These are phyloP conservation scores for Apodemus sylvaticus DNA, from an alignment of 2,113 vertebrate species.

Conservation along the genomic window DNA sequence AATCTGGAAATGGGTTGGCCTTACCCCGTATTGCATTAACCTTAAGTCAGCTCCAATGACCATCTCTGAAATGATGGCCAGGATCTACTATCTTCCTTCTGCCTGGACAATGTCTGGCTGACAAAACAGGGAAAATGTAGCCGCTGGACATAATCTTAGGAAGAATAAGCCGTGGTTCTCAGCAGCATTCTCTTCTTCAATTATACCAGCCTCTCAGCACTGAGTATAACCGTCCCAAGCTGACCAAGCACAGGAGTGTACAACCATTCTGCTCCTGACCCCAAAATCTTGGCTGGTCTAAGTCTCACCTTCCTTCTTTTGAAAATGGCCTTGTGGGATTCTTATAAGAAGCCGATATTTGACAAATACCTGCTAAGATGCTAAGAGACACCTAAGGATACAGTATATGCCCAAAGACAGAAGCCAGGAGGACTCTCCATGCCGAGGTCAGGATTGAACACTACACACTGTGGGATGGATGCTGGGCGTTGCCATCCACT, in stretches of 20 bases:
- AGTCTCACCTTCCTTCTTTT: neutral
- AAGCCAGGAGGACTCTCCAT: neutral
- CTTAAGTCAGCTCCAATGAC: neutral
- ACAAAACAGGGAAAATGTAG: neutral
- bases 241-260: neutral
- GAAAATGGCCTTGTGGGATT: neutral
- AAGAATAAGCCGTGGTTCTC: neutral
- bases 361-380: neutral
- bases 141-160: neutral
- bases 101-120: neutral
- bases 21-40: neutral
- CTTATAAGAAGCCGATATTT: neutral
- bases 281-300: neutral
- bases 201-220: accelerated
- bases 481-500: neutral
- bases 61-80: neutral
- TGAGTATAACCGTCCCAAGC: too few species aligned
- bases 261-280: neutral
- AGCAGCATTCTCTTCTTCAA: accelerated
- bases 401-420: too few species aligned
- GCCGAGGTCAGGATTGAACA: neutral
- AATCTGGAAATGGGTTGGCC: neutral
- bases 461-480: accelerated
- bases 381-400: neutral
- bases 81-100: too few species aligned